Base-by-base conservation (phyloP, 2,888 invertebrate genomes). In the Polia nebulosa region DNA sequence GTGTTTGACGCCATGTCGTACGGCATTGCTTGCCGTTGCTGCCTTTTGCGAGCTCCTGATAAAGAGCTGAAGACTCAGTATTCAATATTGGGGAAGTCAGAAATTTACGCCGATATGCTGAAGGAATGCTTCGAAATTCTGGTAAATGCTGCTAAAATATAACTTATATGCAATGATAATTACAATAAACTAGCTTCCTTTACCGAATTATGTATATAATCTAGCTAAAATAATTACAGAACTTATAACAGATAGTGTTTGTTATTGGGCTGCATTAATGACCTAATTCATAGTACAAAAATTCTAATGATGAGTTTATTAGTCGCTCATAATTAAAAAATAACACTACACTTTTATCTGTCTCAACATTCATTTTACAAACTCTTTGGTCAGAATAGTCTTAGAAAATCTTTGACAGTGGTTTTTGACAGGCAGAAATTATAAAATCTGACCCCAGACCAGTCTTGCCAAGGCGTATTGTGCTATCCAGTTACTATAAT, bases 91-190 rank as follows among this genome's bases (percentile, higher is more conserved):
- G 93, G 90, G 15, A 89, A 90, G 73, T 81, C 89, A 0, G 95
- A 94, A 89, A 80, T 93, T 52, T 95, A 92, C 70, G 88, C 88
- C 39, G 93, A 94, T 77, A 93, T 95, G 92, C 73, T 95, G 34
- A 93, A 91, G 76, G 93, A 95, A 81, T 95, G 95, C 89, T 95
- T 94, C 74, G 92, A 93, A 85, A 92, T 95, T 74, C 86, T 92
- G 76, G 95, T 95, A 92, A 91, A 79, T 85, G 80, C 32, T 53
- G 8, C 25, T 0, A 44, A 13, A 7, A 52, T 32, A 65, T 6
- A 36, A 13, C 29, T 11, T 20, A 1, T 25, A 41, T 53, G 0
- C 7, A 47, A 6, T 53, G 0, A 20, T 15, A 15, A 53, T 22
- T 11, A 20, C 6, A 9, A 39, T 5, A n/a, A 15, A 0, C 32